These are phyloP conservation scores for Zaprionus lachaisei DNA, from an alignment of 1,140 invertebrate genomes.

Conservation along the genomic window DNA sequence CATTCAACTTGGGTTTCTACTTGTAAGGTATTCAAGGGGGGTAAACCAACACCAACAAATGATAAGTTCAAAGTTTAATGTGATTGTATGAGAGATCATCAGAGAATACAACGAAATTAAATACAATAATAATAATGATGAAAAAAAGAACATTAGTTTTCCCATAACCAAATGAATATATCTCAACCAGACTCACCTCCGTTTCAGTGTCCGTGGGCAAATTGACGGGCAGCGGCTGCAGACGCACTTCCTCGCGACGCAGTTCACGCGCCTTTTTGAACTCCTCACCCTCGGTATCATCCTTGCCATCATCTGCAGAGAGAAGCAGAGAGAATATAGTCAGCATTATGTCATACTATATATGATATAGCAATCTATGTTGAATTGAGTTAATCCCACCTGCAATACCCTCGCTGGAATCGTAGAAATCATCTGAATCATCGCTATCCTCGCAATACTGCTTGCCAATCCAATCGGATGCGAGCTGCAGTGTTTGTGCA, in stretches of 20 bases:
- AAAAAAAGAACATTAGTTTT: slow-evolving; percentile 60
- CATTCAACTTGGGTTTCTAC: slow-evolving; percentile 50
- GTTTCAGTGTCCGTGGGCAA: slow-evolving; percentile 90
- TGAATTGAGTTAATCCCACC: slow-evolving; percentile 45
- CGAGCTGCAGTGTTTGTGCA: slow-evolving; percentile 80
- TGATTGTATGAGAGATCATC: slow-evolving; percentile 44
- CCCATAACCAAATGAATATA: slow-evolving; percentile 43
- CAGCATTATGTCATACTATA: neutral
- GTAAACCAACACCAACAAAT: slow-evolving; percentile 73
- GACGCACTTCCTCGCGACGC: slow-evolving; percentile 88
- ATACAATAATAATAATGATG: slow-evolving; percentile 70
- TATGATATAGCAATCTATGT: neutral
- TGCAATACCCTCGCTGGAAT: slow-evolving; percentile 81
- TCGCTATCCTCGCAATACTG: slow-evolving; percentile 82
- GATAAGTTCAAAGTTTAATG: slow-evolving; percentile 37
- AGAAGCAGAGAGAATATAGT: neutral
- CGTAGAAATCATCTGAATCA: slow-evolving; percentile 78
- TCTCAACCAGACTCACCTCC: slow-evolving; percentile 86
- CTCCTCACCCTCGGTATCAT: slow-evolving; percentile 91
- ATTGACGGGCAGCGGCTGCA: slow-evolving; percentile 87
- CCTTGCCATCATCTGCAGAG: slow-evolving; percentile 86
- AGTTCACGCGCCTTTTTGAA: slow-evolving; percentile 87
- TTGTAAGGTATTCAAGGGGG: neutral
- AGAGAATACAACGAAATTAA: slow-evolving; percentile 48
- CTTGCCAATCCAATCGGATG: slow-evolving; percentile 84